Conservation (phyloP, 2,113 vertebrate species). For the Chaenogobius annularis region DNA sequence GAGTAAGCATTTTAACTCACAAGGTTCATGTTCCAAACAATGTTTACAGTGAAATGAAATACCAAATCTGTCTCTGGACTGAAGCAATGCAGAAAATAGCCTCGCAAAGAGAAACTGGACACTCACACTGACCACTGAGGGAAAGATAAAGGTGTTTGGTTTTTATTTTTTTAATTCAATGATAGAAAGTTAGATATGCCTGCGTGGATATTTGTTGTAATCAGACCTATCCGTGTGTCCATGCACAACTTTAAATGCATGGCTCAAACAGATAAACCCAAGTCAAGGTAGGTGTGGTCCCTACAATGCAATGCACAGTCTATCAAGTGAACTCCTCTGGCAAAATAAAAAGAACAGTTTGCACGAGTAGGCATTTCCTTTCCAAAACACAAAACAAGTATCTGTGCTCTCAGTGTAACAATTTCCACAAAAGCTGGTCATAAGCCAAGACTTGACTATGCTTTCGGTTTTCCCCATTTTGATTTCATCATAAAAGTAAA, state of each 20-base stretch:
- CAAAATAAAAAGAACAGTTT: conserved; percentile 15
- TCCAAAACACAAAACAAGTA: not conserved
- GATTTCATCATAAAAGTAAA: not conserved
- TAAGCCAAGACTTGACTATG: not conserved
- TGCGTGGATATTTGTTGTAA: too few relatives aligned
- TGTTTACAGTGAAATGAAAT: conserved; percentile 26
- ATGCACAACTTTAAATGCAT: not conserved
- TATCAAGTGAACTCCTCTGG: conserved; percentile 24
- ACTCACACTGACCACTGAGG: not conserved
- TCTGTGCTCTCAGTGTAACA: not conserved
- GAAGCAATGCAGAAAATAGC: conserved; percentile 23
- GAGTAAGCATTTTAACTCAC: conserved; percentile 13
- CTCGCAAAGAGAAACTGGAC: conserved; percentile 30
- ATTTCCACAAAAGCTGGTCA: not conserved
- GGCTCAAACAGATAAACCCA: conserved; percentile 27
- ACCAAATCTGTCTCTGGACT: conserved; percentile 24
- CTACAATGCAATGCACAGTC: conserved; percentile 11
- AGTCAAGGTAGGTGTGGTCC: conserved; percentile 31
- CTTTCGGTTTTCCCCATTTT: not conserved
- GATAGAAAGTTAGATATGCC: not conserved
- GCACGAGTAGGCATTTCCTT: not conserved
- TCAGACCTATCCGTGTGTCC: not conserved
- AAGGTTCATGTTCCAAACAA: conserved; percentile 41
- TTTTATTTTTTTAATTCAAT: not conserved
- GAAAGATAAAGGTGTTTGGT: not conserved